Evolutionary conservation across 2,888 invertebrate species (phyloP), one percentile per base, ranked within the genome.

Genomic region (Melieria crassipennis): DNA sequence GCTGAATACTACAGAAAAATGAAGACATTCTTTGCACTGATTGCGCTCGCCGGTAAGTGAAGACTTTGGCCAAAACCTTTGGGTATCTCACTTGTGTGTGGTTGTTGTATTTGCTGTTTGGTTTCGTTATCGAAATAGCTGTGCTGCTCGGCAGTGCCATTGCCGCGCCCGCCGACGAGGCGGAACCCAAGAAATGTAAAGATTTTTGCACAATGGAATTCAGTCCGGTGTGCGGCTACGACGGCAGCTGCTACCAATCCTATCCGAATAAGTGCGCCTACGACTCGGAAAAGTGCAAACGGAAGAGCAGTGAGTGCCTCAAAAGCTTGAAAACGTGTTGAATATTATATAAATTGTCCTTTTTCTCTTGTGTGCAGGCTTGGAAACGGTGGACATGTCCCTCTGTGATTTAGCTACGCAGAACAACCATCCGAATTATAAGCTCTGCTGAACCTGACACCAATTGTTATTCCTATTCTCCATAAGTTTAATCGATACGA

Each of bases 361-460:
- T 61, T 48, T n/a, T 45, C 2, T 56, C 52, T 58, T 43, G 10
- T 30, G 64, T 69, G 43, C 52, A 73, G 73, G 64, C 65, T 71
- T 73, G 1, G 73, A 73, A 65, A 73, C 73, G 9, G 73, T 73
- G 2, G 73, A 73, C n/a, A 71, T 71, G 57, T 73, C 73, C 9
- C 60, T 73, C 4, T 73, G 73, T 57, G 73, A 73, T 43, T 65
- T 71, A 47, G 71, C 73, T 13, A 69, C 56, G 47, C 66, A 65
- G 42, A 60, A 65, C 52, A 65, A 68, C 46, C 73, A 73, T 69
- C 73, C 73, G 10, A 57, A 68, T 69, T 73, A 68, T 58, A 71
- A 69, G 30, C 63, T 67, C 16, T 73, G 73, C 67, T 43, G 65
- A 61, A 16, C 50, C 52, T 11, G 16, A 48, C 58, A 7, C 16